A percentile compares a stretch with the other conserved stretches of the same genome.
These are phyloP conservation scores for Phania funesta DNA, from an alignment of 2,888 invertebrate species.

Conservation along the genomic window DNA sequence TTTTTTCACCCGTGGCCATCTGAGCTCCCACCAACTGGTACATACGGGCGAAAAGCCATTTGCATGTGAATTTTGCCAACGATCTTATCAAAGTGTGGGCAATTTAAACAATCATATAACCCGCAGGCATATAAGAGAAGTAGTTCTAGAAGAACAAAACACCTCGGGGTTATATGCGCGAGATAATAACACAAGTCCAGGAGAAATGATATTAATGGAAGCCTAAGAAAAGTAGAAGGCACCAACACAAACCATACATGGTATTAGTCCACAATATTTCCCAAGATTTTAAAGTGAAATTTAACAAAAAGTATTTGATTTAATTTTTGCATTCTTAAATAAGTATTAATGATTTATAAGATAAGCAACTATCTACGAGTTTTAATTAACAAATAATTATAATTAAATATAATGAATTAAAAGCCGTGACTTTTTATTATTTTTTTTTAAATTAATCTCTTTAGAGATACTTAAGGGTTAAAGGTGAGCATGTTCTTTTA, in stretches of 20 bases:
- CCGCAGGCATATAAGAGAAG: slow-evolving; percentile 69
- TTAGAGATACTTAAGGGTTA: too few species aligned
- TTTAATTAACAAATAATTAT: too few species aligned
- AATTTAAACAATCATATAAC: slow-evolving; percentile 75
- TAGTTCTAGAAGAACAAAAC: background rate
- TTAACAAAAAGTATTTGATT: background rate
- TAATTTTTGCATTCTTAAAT: background rate
- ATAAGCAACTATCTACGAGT: too few species aligned
- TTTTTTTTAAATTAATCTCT: too few species aligned
- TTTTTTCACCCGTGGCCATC: slow-evolving; percentile 75
- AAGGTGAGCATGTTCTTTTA: too few species aligned
- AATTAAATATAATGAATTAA: too few species aligned
- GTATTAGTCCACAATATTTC: background rate
- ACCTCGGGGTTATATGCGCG: background rate
- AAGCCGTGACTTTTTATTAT: too few species aligned
- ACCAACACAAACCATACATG: background rate
- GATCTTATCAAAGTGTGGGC: slow-evolving; percentile 75
- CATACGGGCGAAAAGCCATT: slow-evolving; percentile 78
- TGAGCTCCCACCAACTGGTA: slow-evolving; percentile 74
- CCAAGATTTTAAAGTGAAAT: background rate
- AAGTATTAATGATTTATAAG: too few species aligned
- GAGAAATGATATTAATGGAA: slow-evolving; percentile 29
- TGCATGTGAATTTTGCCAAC: slow-evolving; percentile 72
- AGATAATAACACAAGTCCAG: background rate
- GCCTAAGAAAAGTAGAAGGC: background rate